Percentiles rank a stretch among this genome's conserved stretches.
phyloP scores from a whole-genome alignment of 2,113 vertebrate species.

The Craseonycteris thonglongyai region DNA sequence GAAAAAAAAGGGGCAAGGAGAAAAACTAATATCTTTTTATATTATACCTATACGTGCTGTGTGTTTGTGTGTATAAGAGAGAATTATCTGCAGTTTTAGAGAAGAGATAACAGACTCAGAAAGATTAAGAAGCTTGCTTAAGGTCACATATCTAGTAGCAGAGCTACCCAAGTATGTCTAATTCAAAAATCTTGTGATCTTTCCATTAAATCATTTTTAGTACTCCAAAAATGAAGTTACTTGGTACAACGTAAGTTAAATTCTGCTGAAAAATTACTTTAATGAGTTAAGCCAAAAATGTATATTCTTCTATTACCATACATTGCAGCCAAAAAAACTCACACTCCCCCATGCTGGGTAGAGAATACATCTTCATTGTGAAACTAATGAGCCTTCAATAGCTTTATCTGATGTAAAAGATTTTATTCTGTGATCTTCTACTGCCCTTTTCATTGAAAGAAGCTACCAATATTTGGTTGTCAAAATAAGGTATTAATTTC shows the following conservation, averaged over 20 bases:
- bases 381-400: not conserved
- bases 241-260: not conserved
- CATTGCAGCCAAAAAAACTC: not conserved
- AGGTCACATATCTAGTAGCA: not conserved
- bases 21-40: not conserved
- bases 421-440: conserved; percentile 10
- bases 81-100: not conserved
- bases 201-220: not conserved
- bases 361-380: not conserved
- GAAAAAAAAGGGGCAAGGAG: not conserved
- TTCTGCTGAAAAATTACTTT: not conserved
- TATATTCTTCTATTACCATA: not conserved
- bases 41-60: not conserved
- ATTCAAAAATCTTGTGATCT: not conserved
- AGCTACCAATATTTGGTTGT: not conserved
- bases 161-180: not conserved
- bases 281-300: not conserved
- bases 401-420: not conserved
- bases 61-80: not conserved
- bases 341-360: not conserved
- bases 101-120: not conserved
- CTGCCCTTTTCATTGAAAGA: not conserved
- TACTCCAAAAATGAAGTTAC: not conserved
- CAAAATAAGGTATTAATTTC: conserved; percentile 25
- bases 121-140: not conserved